Evolutionary conservation across 1,140 invertebrate species (phyloP), one percentile per base, ranked within the genome.

Genomic region (Drosophila tani): DNA sequence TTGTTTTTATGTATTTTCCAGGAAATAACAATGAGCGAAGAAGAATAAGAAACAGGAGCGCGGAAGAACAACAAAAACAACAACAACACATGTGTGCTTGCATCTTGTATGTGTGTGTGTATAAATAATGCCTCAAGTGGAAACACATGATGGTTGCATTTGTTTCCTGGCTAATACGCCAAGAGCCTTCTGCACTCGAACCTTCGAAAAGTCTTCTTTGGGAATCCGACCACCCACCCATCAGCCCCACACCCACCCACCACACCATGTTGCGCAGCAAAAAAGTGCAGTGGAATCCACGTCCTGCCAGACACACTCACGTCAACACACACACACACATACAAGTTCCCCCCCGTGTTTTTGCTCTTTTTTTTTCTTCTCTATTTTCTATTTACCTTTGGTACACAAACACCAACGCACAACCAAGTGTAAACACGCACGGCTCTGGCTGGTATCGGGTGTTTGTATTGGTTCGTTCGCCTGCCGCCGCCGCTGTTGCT

Each of bases 1-100:
- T 87, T 87, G 84, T 87, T 87, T 87, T 87, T 87, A 87, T 87
- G 84, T 79, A 80, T 88, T 87, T 87, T 87, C 84, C 81, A 75
- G 66, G 84, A 87, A 87, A 78, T 63, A 77, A 80, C 83, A 67
- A 88, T 74, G 77, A 75, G 78, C 71, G 74, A 75, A 69, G 69
- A 78, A 74, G 60, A 77, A 47, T 41, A 41, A 32, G 70, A 68
- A 74, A 74, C 66, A 50, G 71, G 53, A 59, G 79, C 79, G 56
- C 79, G 60, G 60, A 77, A 66, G 35, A 75, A 79, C 49, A 65
- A 68, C 58, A 76, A 70, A 47, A 60, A 62, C 58, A 77, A 76
- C 6, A 55, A 53, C 17, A 35, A 76, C 60, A 71, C 64, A 71
- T 56, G 50, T 73, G 59, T 63, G 64, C 32, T 29, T 24, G n/a